These are phyloP conservation scores for Charina bottae DNA, from an alignment of 2,113 vertebrate species.

Conservation along the genomic window DNA sequence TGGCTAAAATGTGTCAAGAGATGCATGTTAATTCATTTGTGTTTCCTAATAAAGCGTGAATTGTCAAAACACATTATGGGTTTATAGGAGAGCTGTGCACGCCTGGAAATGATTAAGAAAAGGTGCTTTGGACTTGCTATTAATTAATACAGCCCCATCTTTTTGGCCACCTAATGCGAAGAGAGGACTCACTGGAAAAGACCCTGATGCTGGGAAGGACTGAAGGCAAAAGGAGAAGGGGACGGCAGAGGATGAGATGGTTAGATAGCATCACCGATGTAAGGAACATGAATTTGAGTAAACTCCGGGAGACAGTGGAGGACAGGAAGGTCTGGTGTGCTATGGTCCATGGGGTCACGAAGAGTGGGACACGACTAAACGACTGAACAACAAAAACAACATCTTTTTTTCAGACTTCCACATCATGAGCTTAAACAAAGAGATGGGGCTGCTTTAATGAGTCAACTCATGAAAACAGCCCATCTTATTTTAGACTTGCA, in stretches of 20 bases:
- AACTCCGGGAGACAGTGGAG: no score
- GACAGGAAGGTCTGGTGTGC: no score
- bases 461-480: neutral
- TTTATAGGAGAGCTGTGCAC: neutral
- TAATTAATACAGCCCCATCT: neutral
- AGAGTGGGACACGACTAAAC: no score
- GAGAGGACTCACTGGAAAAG: no score
- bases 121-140: neutral
- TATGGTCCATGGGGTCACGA: no score
- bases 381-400: no score
- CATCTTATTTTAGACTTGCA: neutral
- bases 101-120: neutral
- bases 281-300: no score
- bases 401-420: neutral
- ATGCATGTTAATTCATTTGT: neutral
- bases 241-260: no score
- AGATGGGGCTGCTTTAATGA: neutral
- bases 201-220: no score
- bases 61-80: neutral
- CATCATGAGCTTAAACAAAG: neutral
- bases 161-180: no score
- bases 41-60: neutral
- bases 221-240: no score
- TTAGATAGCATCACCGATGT: no score
- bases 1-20: neutral